Conservation (phyloP, 2,797 vertebrate species). For the Tympanoctomys barrerae region DNA sequence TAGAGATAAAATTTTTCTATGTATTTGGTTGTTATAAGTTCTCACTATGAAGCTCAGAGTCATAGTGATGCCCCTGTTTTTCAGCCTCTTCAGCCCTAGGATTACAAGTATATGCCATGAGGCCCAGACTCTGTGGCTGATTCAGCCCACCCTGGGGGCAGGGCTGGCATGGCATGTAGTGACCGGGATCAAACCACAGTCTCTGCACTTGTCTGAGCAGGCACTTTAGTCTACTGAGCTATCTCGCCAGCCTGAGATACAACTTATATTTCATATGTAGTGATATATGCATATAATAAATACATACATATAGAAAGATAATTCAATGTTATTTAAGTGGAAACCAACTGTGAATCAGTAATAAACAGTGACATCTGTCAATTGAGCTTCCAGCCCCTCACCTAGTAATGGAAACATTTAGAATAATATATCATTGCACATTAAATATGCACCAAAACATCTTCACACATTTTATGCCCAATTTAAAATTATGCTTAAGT, state of each 20-base stretch:
- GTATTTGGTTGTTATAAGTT: no score
- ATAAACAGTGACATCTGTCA: slow-evolving; percentile 74
- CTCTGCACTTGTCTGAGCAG: no score
- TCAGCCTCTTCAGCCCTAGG: no score
- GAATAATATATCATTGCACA: background rate
- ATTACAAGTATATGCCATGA: no score
- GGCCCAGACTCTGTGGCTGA: no score
- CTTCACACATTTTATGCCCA: slow-evolving; percentile 50
- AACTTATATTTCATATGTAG: background rate
- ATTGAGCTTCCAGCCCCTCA: slow-evolving; percentile 45
- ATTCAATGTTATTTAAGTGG: slow-evolving; percentile 20
- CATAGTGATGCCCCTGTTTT: no score
- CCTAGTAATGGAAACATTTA: slow-evolving; percentile 65
- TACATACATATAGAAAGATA: background rate
- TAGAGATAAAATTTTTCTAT: background rate
- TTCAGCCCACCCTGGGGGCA: no score
- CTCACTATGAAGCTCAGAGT: no score
- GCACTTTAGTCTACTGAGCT: no score
- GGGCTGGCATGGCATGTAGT: no score
- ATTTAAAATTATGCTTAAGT: slow-evolving; percentile 66
- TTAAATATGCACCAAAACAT: slow-evolving; percentile 74
- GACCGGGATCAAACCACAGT: no score
- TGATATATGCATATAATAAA: background rate
- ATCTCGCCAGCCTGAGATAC: background rate
- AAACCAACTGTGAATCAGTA: slow-evolving; percentile 31